A percentile compares a stretch with the other conserved stretches of the same genome.
phyloP scores from a whole-genome alignment of 2,113 vertebrate species.

The Megaleporinus macrocephalus region DNA sequence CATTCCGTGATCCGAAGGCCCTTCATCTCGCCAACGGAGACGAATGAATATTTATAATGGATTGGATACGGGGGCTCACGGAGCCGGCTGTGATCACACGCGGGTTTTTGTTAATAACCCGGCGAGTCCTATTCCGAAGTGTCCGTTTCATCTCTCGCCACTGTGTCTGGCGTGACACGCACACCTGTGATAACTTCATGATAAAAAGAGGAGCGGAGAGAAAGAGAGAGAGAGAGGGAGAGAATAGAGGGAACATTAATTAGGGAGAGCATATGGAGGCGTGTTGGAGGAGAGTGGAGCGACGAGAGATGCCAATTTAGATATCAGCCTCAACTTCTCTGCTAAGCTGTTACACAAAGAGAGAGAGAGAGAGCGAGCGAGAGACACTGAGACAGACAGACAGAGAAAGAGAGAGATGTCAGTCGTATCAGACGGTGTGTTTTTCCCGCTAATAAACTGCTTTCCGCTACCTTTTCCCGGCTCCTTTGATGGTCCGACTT shows the following conservation, averaged over 20 bases:
- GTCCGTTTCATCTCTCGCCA: conserved; percentile 13
- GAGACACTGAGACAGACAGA: no score
- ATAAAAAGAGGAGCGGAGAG: conserved; percentile 1
- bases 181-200: conserved; percentile 40
- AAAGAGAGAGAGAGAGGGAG: not conserved
- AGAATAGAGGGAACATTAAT: conserved; percentile 22
- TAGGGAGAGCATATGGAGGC: conserved; percentile 7
- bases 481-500: not conserved
- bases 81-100: not conserved
- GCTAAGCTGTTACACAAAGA: not conserved
- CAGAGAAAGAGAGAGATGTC: not conserved
- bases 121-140: conserved; percentile 6
- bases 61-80: not conserved
- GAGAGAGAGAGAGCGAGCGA: no score
- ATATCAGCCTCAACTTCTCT: not conserved
- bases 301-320: not conserved
- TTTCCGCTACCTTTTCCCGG: not conserved
- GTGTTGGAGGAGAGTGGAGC: not conserved
- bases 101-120: not conserved
- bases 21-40: not conserved
- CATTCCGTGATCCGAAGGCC: conserved; percentile 2
- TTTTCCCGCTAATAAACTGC: not conserved
- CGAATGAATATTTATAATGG: conserved; percentile 21
- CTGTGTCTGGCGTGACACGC: not conserved
- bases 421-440: not conserved